Evolutionary conservation across 2,797 vertebrate genomes (phyloP).

Genomic region (Hoplostethus atlanticus): DNA sequence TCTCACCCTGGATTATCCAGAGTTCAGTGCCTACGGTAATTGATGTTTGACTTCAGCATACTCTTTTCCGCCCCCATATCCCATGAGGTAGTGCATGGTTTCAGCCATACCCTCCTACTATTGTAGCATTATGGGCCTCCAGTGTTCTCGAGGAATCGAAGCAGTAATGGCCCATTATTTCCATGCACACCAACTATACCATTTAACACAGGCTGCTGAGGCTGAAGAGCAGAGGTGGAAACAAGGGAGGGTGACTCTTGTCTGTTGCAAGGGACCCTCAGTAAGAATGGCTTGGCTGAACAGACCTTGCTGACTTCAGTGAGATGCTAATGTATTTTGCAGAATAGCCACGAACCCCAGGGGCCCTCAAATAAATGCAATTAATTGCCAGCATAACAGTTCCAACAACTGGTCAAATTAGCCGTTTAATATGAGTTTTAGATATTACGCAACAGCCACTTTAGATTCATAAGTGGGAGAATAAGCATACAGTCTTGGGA

Average conservation of each 20-base stretch:
- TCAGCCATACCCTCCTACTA: slow-evolving; percentile 57
- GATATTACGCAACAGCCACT: slow-evolving; percentile 62
- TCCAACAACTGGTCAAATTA: slow-evolving; percentile 65
- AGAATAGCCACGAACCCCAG: slow-evolving; percentile 47
- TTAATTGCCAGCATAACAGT: slow-evolving; percentile 64
- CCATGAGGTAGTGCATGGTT: slow-evolving; percentile 54
- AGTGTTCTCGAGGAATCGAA: slow-evolving; percentile 48
- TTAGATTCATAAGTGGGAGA: slow-evolving; percentile 40
- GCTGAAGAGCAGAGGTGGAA: slow-evolving; percentile 57
- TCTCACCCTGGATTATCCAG: slow-evolving; percentile 44
- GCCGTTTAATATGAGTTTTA: slow-evolving; percentile 55
- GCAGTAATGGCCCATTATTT: slow-evolving; percentile 71
- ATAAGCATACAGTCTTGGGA: slow-evolving; percentile 46
- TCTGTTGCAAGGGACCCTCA: slow-evolving; percentile 21
- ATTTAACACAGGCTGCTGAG: slow-evolving; percentile 38
- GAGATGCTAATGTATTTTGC: slow-evolving; percentile 44
- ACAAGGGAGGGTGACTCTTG: slow-evolving; percentile 20
- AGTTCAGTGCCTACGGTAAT: slow-evolving; percentile 72
- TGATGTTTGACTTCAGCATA: slow-evolving; percentile 75
- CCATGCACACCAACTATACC: slow-evolving; percentile 46
- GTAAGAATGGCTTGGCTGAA: slow-evolving; percentile 33
- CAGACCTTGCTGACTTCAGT: slow-evolving; percentile 42
- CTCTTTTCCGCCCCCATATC: slow-evolving; percentile 62
- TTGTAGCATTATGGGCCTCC: slow-evolving; percentile 41
- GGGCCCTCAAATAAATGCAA: slow-evolving; percentile 44